Conservation (phyloP, 2,888 invertebrate genomes). For the Pseudoips prasinana region DNA sequence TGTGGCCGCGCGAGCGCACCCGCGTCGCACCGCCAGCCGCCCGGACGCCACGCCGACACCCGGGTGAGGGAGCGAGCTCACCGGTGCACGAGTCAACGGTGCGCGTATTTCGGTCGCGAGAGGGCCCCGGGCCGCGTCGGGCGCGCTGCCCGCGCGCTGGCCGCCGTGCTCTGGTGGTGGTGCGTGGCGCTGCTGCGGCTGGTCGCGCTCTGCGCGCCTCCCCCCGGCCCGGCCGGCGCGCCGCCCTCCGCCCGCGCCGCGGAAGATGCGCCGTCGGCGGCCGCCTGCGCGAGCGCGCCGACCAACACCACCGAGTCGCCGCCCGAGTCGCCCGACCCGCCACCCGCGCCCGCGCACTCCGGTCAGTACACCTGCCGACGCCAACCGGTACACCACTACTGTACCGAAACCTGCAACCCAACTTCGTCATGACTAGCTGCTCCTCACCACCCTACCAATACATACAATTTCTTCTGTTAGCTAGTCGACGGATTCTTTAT, state of each 20-base stretch:
- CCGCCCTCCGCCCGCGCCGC: slow-evolving; percentile 71
- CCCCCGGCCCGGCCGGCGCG: slow-evolving; percentile 70
- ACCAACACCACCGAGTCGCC: slow-evolving; percentile 64
- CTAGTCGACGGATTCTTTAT: slow-evolving; percentile 7
- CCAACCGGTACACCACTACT: slow-evolving; percentile 1
- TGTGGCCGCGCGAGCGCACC: slow-evolving; percentile 79
- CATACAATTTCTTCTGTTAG: slow-evolving; percentile 3
- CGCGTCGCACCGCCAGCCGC: slow-evolving; percentile 71
- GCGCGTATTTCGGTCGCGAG: slow-evolving; percentile 77
- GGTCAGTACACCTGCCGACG: slow-evolving; percentile 57
- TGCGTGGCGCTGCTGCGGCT: slow-evolving; percentile 80
- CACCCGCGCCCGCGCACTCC: slow-evolving; percentile 57
- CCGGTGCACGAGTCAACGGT: slow-evolving; percentile 65
- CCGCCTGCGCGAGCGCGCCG: slow-evolving; percentile 71
- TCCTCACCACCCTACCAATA: slow-evolving; percentile 3
- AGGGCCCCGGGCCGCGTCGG: slow-evolving; percentile 75
- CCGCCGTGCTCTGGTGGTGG: slow-evolving; percentile 81
- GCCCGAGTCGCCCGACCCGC: slow-evolving; percentile 50
- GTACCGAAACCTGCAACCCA: slow-evolving; percentile 10
- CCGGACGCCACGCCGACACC: slow-evolving; percentile 59
- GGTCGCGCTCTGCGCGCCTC: slow-evolving; percentile 76
- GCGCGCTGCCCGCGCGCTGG: slow-evolving; percentile 79
- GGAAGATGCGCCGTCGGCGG: slow-evolving; percentile 70
- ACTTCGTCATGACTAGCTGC: slow-evolving; percentile 9
- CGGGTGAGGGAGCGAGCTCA: slow-evolving; percentile 59